Evolutionary conservation across 2,113 vertebrate species (phyloP).

Genomic region (Epinephelus moara): DNA sequence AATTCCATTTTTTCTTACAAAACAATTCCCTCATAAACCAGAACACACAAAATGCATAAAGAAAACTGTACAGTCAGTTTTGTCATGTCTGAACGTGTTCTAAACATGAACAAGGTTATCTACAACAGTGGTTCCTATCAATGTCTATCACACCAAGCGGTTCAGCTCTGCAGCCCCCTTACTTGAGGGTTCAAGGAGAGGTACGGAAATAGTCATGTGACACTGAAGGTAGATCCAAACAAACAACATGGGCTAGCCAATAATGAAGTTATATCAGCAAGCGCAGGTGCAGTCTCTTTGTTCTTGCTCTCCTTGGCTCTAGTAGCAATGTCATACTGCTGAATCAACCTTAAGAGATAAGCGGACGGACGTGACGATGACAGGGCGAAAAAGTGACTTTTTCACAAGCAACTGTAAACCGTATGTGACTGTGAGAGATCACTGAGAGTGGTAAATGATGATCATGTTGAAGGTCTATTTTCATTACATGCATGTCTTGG

Average conservation of each 20-base stretch:
- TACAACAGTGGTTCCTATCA: slow-evolving; percentile 83
- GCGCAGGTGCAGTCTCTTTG: slow-evolving; percentile 61
- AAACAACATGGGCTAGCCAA: slow-evolving; percentile 67
- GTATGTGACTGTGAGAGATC: slow-evolving; percentile 49
- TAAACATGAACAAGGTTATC: slow-evolving; percentile 85
- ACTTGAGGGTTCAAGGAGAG: slow-evolving; percentile 59
- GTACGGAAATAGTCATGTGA: slow-evolving; percentile 67
- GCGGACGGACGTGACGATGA: slow-evolving; percentile 55
- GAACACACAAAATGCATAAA: slow-evolving; percentile 86
- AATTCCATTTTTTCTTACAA: slow-evolving; percentile 83
- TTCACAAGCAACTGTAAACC: slow-evolving; percentile 61
- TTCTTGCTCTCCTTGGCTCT: slow-evolving; percentile 70
- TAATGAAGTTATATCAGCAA: slow-evolving; percentile 52
- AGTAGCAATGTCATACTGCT: slow-evolving; percentile 55
- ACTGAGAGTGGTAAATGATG: slow-evolving; percentile 47
- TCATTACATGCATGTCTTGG: slow-evolving; percentile 70
- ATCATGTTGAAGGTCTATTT: slow-evolving; percentile 50
- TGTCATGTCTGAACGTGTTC: slow-evolving; percentile 79
- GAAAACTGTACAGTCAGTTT: slow-evolving; percentile 84
- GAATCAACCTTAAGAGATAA: slow-evolving; percentile 54
- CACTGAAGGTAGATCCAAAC: slow-evolving; percentile 68
- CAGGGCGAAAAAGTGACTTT: slow-evolving; percentile 62
- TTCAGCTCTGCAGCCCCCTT: slow-evolving; percentile 66
- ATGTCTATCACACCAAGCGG: slow-evolving; percentile 80
- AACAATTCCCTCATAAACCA: slow-evolving; percentile 84